Conservation (phyloP, 1,140 invertebrate genomes). For the Heliconius hermathena region DNA sequence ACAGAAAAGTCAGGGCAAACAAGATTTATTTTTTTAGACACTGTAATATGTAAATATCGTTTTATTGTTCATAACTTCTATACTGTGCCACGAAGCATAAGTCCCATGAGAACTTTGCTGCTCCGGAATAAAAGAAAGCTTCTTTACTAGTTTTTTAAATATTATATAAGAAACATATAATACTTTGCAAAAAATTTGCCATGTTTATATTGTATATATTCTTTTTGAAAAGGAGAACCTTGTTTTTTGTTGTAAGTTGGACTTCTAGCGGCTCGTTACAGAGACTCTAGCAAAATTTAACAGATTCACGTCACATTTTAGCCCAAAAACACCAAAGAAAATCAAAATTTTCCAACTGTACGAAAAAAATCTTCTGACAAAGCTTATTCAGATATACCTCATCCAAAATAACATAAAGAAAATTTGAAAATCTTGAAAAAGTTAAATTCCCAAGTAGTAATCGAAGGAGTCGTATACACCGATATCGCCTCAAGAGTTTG, state of each 20-base stretch:
- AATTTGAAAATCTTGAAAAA: neutral
- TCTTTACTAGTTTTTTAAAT: neutral
- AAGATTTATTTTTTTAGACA: no score
- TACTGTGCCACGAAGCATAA: neutral
- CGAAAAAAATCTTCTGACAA: neutral
- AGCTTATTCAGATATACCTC: neutral
- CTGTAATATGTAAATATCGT: neutral
- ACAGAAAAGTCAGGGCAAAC: no score
- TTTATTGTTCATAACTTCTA: neutral
- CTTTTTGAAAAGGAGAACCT: no score
- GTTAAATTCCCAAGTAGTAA: constrained; percentile 19
- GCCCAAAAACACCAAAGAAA: neutral
- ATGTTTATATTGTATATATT: no score
- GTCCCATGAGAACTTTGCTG: neutral
- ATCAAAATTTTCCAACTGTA: neutral
- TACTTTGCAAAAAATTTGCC: no score
- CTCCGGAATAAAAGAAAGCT: neutral
- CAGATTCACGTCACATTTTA: neutral
- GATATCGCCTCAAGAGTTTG: constrained; percentile 34
- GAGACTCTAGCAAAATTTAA: no score
- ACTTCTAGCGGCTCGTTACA: no score
- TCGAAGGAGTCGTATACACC: constrained; percentile 26
- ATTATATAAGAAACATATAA: no score
- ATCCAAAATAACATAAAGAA: neutral
- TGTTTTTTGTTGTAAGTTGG: no score